Percentiles rank a stretch among this genome's conserved stretches.
These are phyloP conservation scores for Ephydatia muelleri DNA, from an alignment of 37 sponge, comb jelly and placozoan species.

Conservation along the genomic window DNA sequence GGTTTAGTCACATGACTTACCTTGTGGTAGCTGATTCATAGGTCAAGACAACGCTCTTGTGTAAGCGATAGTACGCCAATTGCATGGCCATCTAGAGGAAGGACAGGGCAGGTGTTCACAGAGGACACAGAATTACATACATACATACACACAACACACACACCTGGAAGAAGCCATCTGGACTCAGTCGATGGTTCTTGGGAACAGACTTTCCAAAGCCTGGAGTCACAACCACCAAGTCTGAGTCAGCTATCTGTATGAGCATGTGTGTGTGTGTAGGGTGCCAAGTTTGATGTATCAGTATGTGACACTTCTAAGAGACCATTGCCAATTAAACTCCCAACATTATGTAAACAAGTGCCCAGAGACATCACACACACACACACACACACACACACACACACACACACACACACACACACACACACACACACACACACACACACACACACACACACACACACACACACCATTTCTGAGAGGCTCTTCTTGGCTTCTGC, in stretches of 20 bases:
- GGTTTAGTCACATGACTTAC: too few species aligned
- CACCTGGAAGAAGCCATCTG: constrained; percentile 85
- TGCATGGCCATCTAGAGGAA: constrained; percentile 75
- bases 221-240: constrained; percentile 17
- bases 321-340: too few species aligned
- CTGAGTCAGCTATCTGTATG: constrained; percentile 66
- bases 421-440: background rate
- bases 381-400: too few species aligned
- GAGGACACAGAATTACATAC: background rate
- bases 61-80: constrained; percentile 66
- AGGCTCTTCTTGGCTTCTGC: constrained; percentile 32
- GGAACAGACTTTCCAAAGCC: constrained; percentile 69
- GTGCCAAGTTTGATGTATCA: background rate
- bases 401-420: constrained; percentile 5
- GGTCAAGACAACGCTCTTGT: constrained; percentile 68
- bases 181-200: constrained; percentile 68
- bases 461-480: constrained; percentile 29
- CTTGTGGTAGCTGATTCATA: constrained; percentile 87
- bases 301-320: too few species aligned
- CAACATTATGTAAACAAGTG: too few species aligned
- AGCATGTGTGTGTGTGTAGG: background rate
- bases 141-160: background rate
- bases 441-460: background rate
- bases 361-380: too few species aligned
- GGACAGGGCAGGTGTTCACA: background rate